Percentiles rank a stretch among this genome's conserved stretches.
Conservation (phyloP, 2,797 vertebrate genomes). For the Gymnopithys bicolor region DNA sequence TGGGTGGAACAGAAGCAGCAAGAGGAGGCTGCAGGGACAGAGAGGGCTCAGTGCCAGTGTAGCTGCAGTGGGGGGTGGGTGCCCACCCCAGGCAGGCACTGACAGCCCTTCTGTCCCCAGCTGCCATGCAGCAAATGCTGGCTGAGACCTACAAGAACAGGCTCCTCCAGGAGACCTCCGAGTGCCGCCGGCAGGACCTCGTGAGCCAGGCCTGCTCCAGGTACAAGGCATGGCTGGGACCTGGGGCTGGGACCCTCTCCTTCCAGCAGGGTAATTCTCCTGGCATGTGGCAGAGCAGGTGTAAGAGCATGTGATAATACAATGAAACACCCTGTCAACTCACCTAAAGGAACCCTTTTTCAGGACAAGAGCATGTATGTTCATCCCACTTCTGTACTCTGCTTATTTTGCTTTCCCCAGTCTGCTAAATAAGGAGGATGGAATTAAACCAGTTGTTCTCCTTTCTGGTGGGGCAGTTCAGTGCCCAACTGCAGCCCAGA, state of each 20-base stretch:
- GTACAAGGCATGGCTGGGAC: constrained; percentile 64
- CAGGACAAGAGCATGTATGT: neutral
- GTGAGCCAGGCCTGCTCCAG: constrained; percentile 89
- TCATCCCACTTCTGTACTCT: neutral
- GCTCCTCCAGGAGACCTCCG: constrained; percentile 85
- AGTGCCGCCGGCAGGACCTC: constrained; percentile 85
- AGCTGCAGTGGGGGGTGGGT: no score
- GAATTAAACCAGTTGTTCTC: neutral
- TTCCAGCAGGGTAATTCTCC: neutral
- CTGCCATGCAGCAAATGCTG: constrained; percentile 96
- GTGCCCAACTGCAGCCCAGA: neutral
- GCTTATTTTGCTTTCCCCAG: neutral
- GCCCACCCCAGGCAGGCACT: neutral
- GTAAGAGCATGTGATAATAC: neutral
- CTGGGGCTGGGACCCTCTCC: neutral
- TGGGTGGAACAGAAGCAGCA: neutral
- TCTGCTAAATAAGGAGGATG: neutral
- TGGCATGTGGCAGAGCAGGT: neutral
- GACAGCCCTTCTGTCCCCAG: constrained; percentile 69
- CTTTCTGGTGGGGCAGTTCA: neutral
- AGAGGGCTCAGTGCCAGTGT: neutral
- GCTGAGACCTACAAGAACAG: constrained; percentile 85
- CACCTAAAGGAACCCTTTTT: neutral
- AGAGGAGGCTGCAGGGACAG: neutral
- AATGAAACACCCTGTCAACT: neutral